phyloP scores from a whole-genome alignment of 2,888 invertebrate species.

The Micoletzkya japonica region DNA sequence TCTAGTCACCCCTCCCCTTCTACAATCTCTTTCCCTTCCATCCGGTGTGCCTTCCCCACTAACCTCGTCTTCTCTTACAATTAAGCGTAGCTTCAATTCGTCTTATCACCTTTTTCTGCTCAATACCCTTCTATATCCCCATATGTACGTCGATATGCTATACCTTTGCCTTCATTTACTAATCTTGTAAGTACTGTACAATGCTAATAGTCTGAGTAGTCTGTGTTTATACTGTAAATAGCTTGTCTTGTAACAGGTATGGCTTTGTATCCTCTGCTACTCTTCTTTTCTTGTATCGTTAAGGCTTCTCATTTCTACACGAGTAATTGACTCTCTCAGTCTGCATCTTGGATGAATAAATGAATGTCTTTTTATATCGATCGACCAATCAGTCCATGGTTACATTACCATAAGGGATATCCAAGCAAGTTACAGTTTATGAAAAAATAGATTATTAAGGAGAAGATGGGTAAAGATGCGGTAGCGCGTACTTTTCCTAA shows the following conservation, averaged over 20 bases:
- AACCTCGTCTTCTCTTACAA: neutral
- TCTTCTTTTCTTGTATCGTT: too few relatives aligned
- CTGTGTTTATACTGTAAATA: too few relatives aligned
- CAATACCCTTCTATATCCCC: neutral
- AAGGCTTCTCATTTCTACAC: neutral
- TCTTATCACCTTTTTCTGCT: too few relatives aligned
- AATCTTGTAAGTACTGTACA: too few relatives aligned
- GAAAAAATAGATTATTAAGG: neutral
- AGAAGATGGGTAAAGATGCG: neutral
- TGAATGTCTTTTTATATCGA: neutral
- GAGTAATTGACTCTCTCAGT: neutral
- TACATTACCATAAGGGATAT: neutral
- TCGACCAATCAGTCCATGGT: neutral
- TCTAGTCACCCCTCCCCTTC: neutral
- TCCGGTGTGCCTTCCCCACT: neutral
- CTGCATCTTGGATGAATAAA: neutral
- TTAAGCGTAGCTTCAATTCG: neutral
- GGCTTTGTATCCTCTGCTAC: too few relatives aligned
- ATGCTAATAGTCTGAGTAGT: too few relatives aligned
- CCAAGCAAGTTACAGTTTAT: neutral
- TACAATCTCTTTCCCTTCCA: neutral
- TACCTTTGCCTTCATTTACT: neutral
- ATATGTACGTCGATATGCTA: neutral
- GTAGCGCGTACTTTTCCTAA: slow-evolving; percentile 17
- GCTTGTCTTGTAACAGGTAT: too few relatives aligned